phyloP scores from a whole-genome alignment of 2,113 vertebrate genomes.

The Chaetura pelagica region DNA sequence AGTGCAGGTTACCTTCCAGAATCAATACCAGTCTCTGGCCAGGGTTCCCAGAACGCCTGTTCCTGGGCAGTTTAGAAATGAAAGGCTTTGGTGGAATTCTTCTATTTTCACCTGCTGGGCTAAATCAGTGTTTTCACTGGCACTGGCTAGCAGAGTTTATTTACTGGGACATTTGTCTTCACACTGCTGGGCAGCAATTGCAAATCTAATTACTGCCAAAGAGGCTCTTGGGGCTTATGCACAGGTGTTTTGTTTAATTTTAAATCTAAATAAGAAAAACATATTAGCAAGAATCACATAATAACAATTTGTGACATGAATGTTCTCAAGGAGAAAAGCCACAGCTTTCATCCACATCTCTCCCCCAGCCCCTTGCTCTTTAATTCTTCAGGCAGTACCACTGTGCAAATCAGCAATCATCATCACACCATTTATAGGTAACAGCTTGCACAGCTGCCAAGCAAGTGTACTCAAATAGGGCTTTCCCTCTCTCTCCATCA shows the following conservation, averaged over 20 bases:
- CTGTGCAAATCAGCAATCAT: neutral
- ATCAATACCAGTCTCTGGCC: neutral
- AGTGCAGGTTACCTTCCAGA: neutral
- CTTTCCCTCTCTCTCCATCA: neutral
- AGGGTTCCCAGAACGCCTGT: accelerated
- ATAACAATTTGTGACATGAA: neutral
- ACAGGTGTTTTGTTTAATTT: slow-evolving; percentile 5
- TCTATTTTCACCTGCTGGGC: neutral
- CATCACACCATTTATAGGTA: neutral
- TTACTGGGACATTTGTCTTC: neutral
- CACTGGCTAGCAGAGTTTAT: neutral
- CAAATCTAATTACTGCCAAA: slow-evolving; percentile 24
- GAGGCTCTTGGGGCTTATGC: neutral
- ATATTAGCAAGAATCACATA: neutral
- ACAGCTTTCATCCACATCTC: neutral
- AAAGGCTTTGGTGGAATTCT: neutral
- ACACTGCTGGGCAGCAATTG: neutral
- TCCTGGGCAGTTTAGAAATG: neutral
- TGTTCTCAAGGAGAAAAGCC: neutral
- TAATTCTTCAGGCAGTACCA: neutral
- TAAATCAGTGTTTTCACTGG: neutral
- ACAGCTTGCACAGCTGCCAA: neutral
- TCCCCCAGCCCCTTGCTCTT: neutral
- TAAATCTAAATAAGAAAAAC: slow-evolving; percentile 36
- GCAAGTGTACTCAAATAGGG: accelerated